Percentiles rank a stretch among this genome's conserved stretches.
Evolutionary conservation across 2,888 invertebrate species (phyloP).

Genomic region (Cephus nigrinus): DNA sequence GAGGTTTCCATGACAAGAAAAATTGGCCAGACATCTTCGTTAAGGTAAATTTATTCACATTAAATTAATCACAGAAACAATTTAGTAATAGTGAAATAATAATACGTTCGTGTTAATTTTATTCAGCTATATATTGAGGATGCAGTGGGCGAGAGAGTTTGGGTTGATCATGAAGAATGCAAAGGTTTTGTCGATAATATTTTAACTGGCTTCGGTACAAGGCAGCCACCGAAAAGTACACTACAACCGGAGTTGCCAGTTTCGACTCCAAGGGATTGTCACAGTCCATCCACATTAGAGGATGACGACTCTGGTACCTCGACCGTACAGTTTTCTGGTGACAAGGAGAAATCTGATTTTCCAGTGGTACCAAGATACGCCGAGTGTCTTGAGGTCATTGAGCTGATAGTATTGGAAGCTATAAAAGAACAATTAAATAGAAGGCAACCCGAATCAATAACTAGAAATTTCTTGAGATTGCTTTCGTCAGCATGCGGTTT

Average conservation of each 20-base stretch:
- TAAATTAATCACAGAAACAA: slow-evolving; percentile 13
- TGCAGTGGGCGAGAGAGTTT: slow-evolving; percentile 90
- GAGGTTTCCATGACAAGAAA: slow-evolving; percentile 83
- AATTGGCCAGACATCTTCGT: slow-evolving; percentile 94
- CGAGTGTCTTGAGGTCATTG: slow-evolving; percentile 76
- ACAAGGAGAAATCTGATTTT: slow-evolving; percentile 64
- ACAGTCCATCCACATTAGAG: slow-evolving; percentile 60
- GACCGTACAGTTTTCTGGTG: slow-evolving; percentile 46
- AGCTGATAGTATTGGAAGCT: slow-evolving; percentile 85
- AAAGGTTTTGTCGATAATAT: slow-evolving; percentile 93
- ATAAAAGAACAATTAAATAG: slow-evolving; percentile 89
- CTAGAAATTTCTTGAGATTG: slow-evolving; percentile 88
- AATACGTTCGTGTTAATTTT: slow-evolving; percentile 18
- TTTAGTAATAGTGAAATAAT: not conserved
- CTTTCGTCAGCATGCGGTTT: slow-evolving; percentile 88
- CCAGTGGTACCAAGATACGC: slow-evolving; percentile 71
- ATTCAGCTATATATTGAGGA: slow-evolving; percentile 91
- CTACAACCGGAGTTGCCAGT: slow-evolving; percentile 71
- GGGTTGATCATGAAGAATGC: slow-evolving; percentile 94
- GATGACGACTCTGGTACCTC: slow-evolving; percentile 59
- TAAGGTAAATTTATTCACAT: slow-evolving; percentile 71
- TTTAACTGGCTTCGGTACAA: slow-evolving; percentile 85
- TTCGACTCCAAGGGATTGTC: slow-evolving; percentile 56
- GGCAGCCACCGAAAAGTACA: slow-evolving; percentile 77
- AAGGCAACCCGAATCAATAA: slow-evolving; percentile 86